Evolutionary conservation across 2,888 invertebrate species (phyloP), one percentile per base, ranked within the genome.

Genomic region (Lomographa bimaculata): DNA sequence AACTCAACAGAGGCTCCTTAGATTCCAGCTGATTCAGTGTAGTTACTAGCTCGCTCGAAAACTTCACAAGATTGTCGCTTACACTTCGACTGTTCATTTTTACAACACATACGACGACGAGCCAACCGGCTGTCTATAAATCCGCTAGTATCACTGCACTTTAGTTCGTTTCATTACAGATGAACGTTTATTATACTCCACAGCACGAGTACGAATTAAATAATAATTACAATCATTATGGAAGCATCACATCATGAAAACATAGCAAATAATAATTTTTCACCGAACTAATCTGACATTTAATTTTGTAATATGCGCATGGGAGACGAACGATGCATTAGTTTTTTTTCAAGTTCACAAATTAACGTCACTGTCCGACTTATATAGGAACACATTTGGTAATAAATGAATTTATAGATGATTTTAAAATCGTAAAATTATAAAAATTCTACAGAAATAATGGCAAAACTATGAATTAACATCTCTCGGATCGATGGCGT

Each of bases 1-100:
- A 91, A 71, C 90, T 91, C 59, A 92, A 73, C 61, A 91, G 82
- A 36, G 91, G 89, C 57, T 91, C 90, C 64, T 90, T 90, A 49
- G 82, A 64, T 48, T 89, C 87, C 50, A 84, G 66, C 64, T 78
- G 77, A 65, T 77, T 85, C 37, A 83, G 60, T 28, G 81, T 71
- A 32, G 81, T 70, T 32, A 78, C 63, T 49, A 82, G 64, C 63
- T 85, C 84, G 54, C 78, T 64, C 63, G 87, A 76, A 68, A 79
- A 83, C 73, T 82, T 85, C 71, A 87, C 82, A 77, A 86, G 79
- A 83, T 83, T 86, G 62, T 86, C 80, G 81, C 84, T 83, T 64
- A 79, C 80, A 71, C 79, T 72, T 66, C 84, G 85, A 85, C 72
- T 86, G 84, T 86, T 84, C 86, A 86, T 86, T 78, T 85, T 86